Conservation (phyloP, 1,140 invertebrate genomes). For the Aricia agestis region DNA sequence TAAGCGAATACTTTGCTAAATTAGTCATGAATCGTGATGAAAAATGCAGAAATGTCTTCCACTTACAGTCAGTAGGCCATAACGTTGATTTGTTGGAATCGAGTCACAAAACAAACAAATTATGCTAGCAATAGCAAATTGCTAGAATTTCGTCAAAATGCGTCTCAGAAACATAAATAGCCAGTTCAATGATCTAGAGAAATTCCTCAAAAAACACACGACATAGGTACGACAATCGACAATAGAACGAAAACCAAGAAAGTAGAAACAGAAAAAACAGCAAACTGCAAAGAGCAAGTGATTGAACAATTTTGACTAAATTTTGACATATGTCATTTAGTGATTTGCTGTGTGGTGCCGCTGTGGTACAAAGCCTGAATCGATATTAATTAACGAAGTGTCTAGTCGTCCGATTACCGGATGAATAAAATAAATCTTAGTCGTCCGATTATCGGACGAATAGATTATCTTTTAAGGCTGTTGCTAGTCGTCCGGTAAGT, state of each 20-base stretch:
- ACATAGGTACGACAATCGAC: neutral
- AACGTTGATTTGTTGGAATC: constrained; percentile 27
- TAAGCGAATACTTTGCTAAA: neutral
- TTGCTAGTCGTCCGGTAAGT: too few relatives aligned
- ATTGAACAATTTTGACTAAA: constrained; percentile 13
- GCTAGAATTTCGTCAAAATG: neutral
- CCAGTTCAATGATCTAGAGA: constrained; percentile 5
- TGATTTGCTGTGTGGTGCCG: neutral
- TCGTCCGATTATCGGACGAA: too few relatives aligned
- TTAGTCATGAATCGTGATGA: neutral
- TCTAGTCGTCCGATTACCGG: too few relatives aligned
- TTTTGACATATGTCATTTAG: constrained; percentile 11
- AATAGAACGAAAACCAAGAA: constrained; percentile 10
- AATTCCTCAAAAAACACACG: neutral
- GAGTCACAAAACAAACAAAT: constrained; percentile 2
- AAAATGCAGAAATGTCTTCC: constrained; percentile 32
- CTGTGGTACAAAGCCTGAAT: too few relatives aligned
- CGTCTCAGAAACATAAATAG: constrained; percentile 12
- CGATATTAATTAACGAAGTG: too few relatives aligned
- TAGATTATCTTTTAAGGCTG: too few relatives aligned
- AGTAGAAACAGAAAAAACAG: too few relatives aligned
- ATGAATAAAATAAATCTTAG: too few relatives aligned
- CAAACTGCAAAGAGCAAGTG: neutral
- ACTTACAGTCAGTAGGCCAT: constrained; percentile 46
- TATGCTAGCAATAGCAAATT: neutral